Evolutionary conservation across 2,113 vertebrate species (phyloP).

Genomic region (Mormyrus lacerda): DNA sequence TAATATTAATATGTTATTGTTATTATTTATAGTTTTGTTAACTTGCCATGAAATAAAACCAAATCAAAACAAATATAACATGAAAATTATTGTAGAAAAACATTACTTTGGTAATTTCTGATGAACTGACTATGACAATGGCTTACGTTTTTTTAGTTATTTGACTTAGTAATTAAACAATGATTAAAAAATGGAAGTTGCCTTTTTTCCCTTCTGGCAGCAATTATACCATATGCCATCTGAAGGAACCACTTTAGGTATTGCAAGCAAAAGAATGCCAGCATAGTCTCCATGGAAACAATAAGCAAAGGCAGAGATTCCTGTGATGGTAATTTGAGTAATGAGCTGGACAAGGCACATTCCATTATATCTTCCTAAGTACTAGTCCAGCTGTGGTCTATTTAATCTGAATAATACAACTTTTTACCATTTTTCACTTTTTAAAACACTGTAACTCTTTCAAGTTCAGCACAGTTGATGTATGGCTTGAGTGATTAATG

Average conservation of each 20-base stretch:
- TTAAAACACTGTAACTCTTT: neutral
- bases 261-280: neutral
- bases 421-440: neutral
- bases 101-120: neutral
- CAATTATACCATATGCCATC: neutral
- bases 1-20: neutral
- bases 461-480: neutral
- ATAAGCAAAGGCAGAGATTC: neutral
- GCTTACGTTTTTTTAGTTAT: neutral
- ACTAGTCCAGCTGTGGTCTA: neutral
- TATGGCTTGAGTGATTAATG: neutral
- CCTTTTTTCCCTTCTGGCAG: neutral
- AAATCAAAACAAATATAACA: neutral
- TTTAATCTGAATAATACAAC: neutral
- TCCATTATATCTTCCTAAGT: neutral
- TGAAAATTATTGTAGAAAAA: neutral
- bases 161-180: neutral
- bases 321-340: constrained; percentile 3
- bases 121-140: neutral
- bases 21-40: neutral
- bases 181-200: neutral
- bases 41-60: neutral
- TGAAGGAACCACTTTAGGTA: neutral
- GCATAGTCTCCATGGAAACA: neutral
- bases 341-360: neutral